Evolutionary conservation across 2,113 vertebrate species (phyloP).

Genomic region (Ophthalmolycus amberensis): DNA sequence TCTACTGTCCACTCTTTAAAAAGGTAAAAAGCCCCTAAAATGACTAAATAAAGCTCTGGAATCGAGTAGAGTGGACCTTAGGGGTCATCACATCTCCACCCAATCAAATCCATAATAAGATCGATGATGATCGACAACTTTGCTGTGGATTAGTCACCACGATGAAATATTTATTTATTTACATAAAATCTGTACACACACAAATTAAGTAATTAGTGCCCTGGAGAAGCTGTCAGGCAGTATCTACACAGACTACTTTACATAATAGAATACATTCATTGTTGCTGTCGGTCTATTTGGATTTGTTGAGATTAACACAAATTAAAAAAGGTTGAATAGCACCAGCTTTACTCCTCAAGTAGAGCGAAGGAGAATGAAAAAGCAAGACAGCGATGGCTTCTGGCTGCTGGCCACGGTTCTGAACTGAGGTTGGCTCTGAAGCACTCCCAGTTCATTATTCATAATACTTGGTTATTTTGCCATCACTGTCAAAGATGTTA

Average conservation of each 20-base stretch:
- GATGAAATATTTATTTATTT: background rate
- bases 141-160: no score
- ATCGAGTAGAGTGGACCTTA: background rate
- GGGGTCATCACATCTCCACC: background rate
- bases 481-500: background rate
- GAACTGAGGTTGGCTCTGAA: background rate
- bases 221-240: no score
- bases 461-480: background rate
- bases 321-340: background rate
- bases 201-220: background rate
- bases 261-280: background rate
- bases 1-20: background rate
- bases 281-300: background rate
- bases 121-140: background rate
- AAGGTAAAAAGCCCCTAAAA: background rate
- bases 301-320: background rate
- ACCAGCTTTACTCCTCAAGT: background rate
- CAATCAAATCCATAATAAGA: background rate
- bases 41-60: background rate
- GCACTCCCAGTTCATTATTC: background rate
- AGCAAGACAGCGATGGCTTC: background rate
- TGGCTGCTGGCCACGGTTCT: background rate
- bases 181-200: background rate
- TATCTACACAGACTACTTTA: background rate
- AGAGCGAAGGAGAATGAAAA: background rate